Evolutionary conservation across 2,888 invertebrate species (phyloP), one percentile per base, ranked within the genome.

Genomic region (Cataglyphis altisquamis): DNA sequence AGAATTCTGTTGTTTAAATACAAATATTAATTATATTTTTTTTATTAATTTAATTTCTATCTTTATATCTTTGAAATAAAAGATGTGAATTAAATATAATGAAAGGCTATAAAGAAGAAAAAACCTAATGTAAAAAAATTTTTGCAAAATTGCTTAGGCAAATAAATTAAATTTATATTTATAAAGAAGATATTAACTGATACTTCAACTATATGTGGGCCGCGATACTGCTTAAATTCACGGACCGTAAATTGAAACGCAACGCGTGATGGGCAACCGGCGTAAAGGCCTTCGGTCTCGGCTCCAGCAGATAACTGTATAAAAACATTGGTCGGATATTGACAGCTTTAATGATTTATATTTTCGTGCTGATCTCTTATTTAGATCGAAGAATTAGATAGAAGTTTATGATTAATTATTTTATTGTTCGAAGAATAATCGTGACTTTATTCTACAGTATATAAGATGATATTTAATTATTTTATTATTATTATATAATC

Each of bases 211-310:
- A 70, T 90, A 89, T 90, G 86, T 89, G 85, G 90, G 90, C 66
- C 90, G 90, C 88, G 73, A 74, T 86, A 90, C 88, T 86, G 80
- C 87, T 85, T 52, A 75, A 88, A 91, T 91, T 84, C 90, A 90
- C 87, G 77, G 82, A 91, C 86, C 91, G 90, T 91, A 84, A 91
- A 88, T 83, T 84, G 83, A 91, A 87, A 87, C 88, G 88, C 85
- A 85, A 83, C 77, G 84, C 83, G 48, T 52, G 84, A 88, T 84
- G 86, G 83, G 80, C 89, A 87, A 80, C 88, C 83, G 88, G 82
- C 89, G 89, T 87, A 89, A 88, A 88, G 82, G 72, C 81, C 89
- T 84, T 72, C 86, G 72, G 62, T 48, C 70, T 85, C 60, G 48
- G 29, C 63, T 67, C 36, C 74, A 73, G 5, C 12, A 8, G 60